Conservation (phyloP, 2,113 vertebrate species). For the Pavo muticus region DNA sequence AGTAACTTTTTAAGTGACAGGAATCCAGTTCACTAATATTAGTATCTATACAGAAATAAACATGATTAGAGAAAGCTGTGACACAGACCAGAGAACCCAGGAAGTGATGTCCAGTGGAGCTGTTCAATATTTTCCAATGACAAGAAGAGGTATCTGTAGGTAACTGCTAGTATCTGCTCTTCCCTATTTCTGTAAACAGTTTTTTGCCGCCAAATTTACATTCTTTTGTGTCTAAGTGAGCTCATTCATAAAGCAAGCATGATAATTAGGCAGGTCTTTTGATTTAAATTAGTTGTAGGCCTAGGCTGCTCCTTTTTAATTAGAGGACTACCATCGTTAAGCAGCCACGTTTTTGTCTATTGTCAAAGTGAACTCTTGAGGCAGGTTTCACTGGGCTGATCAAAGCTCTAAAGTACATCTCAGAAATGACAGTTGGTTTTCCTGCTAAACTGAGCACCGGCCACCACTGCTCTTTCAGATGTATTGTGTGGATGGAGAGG, state of each 20-base stretch:
- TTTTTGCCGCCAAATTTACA: neutral
- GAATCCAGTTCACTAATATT: neutral
- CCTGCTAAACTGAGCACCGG: neutral
- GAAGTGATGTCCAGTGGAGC: neutral
- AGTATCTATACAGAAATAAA: neutral
- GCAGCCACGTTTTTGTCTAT: neutral
- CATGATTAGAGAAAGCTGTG: neutral
- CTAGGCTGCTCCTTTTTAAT: neutral
- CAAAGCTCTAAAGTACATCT: neutral
- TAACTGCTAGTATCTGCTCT: neutral
- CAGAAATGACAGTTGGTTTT: neutral
- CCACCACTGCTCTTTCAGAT: neutral
- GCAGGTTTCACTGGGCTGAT: neutral
- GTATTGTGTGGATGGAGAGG: neutral
- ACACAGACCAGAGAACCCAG: neutral
- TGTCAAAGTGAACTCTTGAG: neutral
- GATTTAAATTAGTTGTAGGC: neutral
- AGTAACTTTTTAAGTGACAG: neutral
- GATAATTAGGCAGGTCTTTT: neutral
- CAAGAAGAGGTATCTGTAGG: neutral
- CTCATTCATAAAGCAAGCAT: neutral
- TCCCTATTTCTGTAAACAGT: neutral
- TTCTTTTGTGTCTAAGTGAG: neutral
- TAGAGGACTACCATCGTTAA: neutral
- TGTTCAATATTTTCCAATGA: neutral